A percentile compares a stretch with the other conserved stretches of the same genome.
These are phyloP conservation scores for Alligator sinensis DNA, from an alignment of 2,113 vertebrate genomes.

Conservation along the genomic window DNA sequence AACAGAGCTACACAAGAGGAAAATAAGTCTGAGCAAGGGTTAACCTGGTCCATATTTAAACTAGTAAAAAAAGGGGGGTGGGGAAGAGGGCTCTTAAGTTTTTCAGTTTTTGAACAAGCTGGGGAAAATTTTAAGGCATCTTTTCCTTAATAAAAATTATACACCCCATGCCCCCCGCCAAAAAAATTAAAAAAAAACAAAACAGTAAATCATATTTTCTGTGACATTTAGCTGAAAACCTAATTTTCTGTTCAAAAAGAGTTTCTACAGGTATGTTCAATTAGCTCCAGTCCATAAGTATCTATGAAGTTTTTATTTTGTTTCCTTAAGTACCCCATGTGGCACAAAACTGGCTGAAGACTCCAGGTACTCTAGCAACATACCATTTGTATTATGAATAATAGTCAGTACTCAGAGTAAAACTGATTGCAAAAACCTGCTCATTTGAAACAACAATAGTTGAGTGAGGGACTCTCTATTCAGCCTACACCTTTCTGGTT, in stretches of 20 bases:
- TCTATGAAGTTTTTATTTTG: neutral
- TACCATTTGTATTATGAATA: neutral
- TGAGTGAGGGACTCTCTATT: neutral
- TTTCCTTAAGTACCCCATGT: neutral
- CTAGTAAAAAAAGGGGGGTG: neutral
- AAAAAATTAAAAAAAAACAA: neutral
- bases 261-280: neutral
- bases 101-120: neutral
- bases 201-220: neutral
- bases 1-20: neutral
- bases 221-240: neutral
- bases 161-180: neutral
- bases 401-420: neutral
- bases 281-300: neutral
- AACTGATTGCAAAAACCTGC: neutral
- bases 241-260: neutral
- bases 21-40: neutral
- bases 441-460: neutral
- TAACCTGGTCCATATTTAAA: neutral
- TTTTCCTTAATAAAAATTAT: neutral
- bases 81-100: neutral
- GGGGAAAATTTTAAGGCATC: neutral
- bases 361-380: neutral
- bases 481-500: neutral
- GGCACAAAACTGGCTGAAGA: neutral